These are phyloP conservation scores for Thunnus albacares DNA, from an alignment of 2,797 vertebrate species.

Conservation along the genomic window DNA sequence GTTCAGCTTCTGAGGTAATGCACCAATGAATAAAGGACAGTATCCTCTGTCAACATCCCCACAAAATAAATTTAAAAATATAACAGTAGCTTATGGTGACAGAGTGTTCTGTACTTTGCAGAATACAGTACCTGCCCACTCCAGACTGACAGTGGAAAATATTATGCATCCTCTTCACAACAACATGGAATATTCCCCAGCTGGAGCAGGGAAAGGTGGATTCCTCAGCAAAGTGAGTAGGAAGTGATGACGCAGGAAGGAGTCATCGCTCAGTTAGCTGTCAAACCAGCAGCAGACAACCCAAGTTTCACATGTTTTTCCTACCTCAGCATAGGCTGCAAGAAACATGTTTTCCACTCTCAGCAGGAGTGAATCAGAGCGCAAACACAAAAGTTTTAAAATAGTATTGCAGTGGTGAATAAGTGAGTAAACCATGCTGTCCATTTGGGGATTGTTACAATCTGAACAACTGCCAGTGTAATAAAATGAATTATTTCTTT, in stretches of 20 bases:
- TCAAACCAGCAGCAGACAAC: slow-evolving; percentile 68
- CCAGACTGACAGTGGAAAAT: slow-evolving; percentile 63
- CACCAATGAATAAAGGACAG: slow-evolving; percentile 1
- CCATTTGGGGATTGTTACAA: slow-evolving; percentile 1
- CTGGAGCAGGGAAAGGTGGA: slow-evolving; percentile 54
- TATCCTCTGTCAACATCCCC: neutral
- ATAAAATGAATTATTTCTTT: neutral
- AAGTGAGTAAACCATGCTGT: slow-evolving; percentile 4
- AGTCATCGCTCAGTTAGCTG: slow-evolving; percentile 70
- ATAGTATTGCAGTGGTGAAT: slow-evolving; percentile 3
- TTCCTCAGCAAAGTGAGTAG: slow-evolving; percentile 78
- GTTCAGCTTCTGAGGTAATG: neutral
- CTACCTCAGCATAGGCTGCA: slow-evolving; percentile 50
- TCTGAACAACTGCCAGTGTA: slow-evolving; percentile 7
- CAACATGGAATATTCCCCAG: slow-evolving; percentile 69
- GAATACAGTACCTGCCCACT: slow-evolving; percentile 25
- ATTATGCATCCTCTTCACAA: slow-evolving; percentile 66
- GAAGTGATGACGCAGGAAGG: slow-evolving; percentile 83
- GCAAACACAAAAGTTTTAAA: slow-evolving; percentile 21
- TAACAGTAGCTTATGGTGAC: neutral
- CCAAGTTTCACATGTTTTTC: slow-evolving; percentile 72
- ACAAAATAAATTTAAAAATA: neutral
- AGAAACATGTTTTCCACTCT: slow-evolving; percentile 57
- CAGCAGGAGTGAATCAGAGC: slow-evolving; percentile 31
- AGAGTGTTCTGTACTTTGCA: slow-evolving; percentile 38